phyloP scores from a whole-genome alignment of 2,797 vertebrate genomes.

The Amblyraja radiata region DNA sequence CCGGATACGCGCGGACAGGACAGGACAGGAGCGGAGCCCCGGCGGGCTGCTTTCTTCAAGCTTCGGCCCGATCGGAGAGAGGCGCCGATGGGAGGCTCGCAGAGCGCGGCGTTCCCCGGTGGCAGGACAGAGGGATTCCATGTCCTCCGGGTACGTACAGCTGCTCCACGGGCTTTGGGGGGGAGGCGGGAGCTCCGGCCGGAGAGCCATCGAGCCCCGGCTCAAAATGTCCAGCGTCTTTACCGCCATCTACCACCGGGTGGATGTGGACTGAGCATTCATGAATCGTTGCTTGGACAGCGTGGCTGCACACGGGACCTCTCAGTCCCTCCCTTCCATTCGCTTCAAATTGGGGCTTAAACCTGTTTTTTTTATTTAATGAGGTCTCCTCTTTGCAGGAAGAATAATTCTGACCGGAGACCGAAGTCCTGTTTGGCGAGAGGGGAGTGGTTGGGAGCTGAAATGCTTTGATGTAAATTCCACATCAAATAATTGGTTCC shows the following conservation, averaged over 20 bases:
- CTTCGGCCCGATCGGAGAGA: not conserved
- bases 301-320: too few species aligned
- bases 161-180: not conserved
- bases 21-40: not conserved
- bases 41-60: not conserved
- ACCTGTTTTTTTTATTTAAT: not conserved
- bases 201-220: not conserved
- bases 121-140: constrained; percentile 13
- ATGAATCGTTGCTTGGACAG: too few species aligned
- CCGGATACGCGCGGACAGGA: not conserved
- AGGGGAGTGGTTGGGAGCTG: not conserved
- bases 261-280: not conserved
- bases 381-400: not conserved
- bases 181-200: not conserved
- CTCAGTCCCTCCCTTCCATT: too few species aligned
- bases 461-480: too few species aligned
- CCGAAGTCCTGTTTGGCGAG: not conserved
- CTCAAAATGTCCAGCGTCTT: not conserved
- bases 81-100: constrained; percentile 4
- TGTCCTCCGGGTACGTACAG: not conserved
- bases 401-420: not conserved
- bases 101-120: constrained; percentile 7
- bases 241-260: not conserved
- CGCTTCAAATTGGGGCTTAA: not conserved
- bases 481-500: not conserved